Conservation (phyloP, 2,113 vertebrate species). For the Syrmaticus mikado region DNA sequence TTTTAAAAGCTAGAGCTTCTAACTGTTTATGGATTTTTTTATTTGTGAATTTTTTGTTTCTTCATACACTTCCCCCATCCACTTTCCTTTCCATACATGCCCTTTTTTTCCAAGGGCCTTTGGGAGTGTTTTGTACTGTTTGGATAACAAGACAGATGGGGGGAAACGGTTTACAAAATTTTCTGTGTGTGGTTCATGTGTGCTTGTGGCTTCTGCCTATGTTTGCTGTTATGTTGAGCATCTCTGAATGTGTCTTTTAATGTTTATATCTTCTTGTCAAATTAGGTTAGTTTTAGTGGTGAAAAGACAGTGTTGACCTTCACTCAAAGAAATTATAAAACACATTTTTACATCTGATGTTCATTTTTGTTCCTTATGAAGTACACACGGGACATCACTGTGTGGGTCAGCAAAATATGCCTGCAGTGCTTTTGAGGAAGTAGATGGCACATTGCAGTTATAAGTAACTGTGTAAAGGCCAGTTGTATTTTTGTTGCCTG, state of each 20-base stretch:
- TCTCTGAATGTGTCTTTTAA: neutral
- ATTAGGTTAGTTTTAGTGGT: neutral
- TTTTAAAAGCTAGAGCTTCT: neutral
- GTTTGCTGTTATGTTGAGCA: neutral
- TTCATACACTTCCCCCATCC: accelerated
- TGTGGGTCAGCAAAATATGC: neutral
- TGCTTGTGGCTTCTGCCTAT: neutral
- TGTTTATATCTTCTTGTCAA: neutral
- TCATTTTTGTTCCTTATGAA: neutral
- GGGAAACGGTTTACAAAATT: neutral
- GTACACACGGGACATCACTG: neutral
- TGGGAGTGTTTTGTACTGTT: neutral
- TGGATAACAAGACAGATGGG: neutral
- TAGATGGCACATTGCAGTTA: neutral
- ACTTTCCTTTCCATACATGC: no score
- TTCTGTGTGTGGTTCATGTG: neutral
- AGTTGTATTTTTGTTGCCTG: neutral
- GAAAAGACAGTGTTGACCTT: neutral
- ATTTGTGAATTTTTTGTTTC: neutral
- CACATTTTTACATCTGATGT: neutral
- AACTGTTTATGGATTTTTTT: neutral
- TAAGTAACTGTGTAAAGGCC: neutral
- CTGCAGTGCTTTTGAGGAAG: conserved; percentile 1
- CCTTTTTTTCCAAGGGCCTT: neutral
- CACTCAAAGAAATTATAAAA: neutral